phyloP scores from a whole-genome alignment of 2,888 invertebrate genomes.

The Eucera pruinosa region DNA sequence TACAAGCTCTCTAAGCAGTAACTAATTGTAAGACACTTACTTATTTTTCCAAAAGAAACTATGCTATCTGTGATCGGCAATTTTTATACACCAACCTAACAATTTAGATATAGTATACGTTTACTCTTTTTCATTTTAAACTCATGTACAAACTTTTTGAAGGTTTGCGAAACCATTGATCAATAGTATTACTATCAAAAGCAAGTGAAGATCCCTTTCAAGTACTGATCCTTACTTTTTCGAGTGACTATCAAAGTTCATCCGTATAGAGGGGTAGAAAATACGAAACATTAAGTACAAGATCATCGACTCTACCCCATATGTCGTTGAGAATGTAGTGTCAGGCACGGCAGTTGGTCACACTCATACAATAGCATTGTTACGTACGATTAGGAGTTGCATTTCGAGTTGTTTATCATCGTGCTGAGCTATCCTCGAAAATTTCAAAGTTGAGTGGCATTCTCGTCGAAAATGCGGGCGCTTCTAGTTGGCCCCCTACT shows the following conservation, averaged over 20 bases:
- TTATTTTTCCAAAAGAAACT: too few species aligned
- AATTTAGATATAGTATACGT: too few species aligned
- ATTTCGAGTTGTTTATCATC: conserved; percentile 69
- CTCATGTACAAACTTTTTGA: too few species aligned
- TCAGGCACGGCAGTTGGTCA: conserved; percentile 76
- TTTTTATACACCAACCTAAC: too few species aligned
- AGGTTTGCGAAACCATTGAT: too few species aligned
- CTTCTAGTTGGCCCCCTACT: neutral
- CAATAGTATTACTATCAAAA: conserved; percentile 12
- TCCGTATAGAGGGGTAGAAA: conserved; percentile 29
- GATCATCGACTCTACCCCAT: conserved; percentile 64
- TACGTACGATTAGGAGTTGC: conserved; percentile 68
- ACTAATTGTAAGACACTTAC: too few species aligned
- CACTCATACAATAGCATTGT: conserved; percentile 70
- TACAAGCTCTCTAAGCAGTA: too few species aligned
- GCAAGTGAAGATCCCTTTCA: conserved; percentile 22
- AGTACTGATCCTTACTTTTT: conserved; percentile 38
- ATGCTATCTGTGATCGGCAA: too few species aligned
- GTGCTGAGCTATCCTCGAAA: conserved; percentile 38
- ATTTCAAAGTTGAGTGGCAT: conserved; percentile 44
- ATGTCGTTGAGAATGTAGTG: conserved; percentile 67
- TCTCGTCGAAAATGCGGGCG: conserved; percentile 57
- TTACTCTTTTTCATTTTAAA: too few species aligned
- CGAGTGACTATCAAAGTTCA: conserved; percentile 43
- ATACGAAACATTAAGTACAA: conserved; percentile 46